Conservation (phyloP, 2,113 vertebrate species). For the Hucho hucho region DNA sequence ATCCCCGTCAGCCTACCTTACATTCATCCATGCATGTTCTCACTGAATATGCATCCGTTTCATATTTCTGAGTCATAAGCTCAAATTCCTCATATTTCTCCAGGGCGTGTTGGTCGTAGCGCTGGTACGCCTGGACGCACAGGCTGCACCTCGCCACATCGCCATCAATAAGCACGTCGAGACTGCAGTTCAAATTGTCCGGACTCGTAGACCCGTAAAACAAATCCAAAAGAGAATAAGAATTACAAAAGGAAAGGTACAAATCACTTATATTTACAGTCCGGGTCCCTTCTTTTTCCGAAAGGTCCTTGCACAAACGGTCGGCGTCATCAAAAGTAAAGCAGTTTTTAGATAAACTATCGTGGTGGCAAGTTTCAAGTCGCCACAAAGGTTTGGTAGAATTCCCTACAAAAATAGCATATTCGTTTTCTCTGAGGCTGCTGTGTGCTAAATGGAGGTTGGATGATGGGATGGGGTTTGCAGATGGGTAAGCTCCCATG, state of each 20-base stretch:
- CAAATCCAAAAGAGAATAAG: constrained; percentile 97
- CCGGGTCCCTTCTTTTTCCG: constrained; percentile 62
- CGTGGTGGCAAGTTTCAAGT: constrained; percentile 81
- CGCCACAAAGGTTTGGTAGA: constrained; percentile 82
- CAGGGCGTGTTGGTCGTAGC: constrained; percentile 94
- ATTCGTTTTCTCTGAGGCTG: constrained; percentile 73
- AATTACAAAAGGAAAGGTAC: constrained; percentile 98
- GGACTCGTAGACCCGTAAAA: constrained; percentile 86
- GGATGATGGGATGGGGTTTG: constrained; percentile 56
- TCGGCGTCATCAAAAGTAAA: constrained; percentile 86
- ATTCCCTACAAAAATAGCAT: constrained; percentile 84
- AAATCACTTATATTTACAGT: constrained; percentile 86
- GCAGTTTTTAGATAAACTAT: constrained; percentile 83
- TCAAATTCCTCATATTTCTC: constrained; percentile 98
- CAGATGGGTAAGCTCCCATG: constrained; percentile 44
- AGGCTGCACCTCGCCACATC: constrained; percentile 81
- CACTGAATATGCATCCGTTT: constrained; percentile 93
- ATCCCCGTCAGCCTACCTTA: constrained; percentile 84
- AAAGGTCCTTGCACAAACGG: constrained; percentile 82
- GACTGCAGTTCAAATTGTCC: constrained; percentile 93
- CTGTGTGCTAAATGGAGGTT: constrained; percentile 67
- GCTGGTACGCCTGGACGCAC: constrained; percentile 92
- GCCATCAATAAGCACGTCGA: constrained; percentile 82
- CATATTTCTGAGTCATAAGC: constrained; percentile 91
- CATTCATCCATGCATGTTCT: constrained; percentile 96